Percentiles rank a stretch among this genome's conserved stretches.
phyloP scores from a whole-genome alignment of 2,888 invertebrate genomes.

The Oconnorella tubifera region DNA sequence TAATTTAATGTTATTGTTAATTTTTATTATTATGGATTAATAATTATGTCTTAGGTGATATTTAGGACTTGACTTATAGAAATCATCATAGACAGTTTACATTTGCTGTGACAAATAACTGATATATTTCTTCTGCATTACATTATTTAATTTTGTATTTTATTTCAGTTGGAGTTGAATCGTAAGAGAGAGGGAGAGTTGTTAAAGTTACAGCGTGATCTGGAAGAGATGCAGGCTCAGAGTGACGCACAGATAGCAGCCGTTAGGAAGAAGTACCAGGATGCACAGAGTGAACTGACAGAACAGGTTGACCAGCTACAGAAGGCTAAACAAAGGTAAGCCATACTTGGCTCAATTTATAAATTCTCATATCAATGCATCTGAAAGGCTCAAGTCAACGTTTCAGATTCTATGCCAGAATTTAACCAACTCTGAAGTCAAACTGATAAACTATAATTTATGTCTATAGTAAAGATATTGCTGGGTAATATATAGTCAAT shows the following conservation, averaged over 20 bases:
- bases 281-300: conserved; percentile 97
- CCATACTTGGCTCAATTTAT: conserved; percentile 1
- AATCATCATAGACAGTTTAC: too few relatives aligned
- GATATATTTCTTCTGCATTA: too few relatives aligned
- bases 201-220: conserved; percentile 22
- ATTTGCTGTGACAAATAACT: too few relatives aligned
- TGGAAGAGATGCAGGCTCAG: conserved; percentile 73
- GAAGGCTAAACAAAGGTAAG: conserved; percentile 95
- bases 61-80: too few relatives aligned
- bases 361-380: neutral
- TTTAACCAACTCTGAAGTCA: too few relatives aligned
- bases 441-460: neutral
- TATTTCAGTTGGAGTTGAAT: conserved; percentile 20
- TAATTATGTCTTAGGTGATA: too few relatives aligned
- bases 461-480: too few relatives aligned
- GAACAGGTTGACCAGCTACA: conserved; percentile 99
- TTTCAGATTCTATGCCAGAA: too few relatives aligned
- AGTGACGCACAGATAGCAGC: conserved; percentile 94
- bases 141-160: too few relatives aligned
- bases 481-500: too few relatives aligned
- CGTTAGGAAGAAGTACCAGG: conserved; percentile 99
- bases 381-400: neutral
- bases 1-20: too few relatives aligned
- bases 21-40: too few relatives aligned
- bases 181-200: conserved; percentile 21